phyloP scores from a whole-genome alignment of 2,797 vertebrate genomes.

The Diglossa cyanea region DNA sequence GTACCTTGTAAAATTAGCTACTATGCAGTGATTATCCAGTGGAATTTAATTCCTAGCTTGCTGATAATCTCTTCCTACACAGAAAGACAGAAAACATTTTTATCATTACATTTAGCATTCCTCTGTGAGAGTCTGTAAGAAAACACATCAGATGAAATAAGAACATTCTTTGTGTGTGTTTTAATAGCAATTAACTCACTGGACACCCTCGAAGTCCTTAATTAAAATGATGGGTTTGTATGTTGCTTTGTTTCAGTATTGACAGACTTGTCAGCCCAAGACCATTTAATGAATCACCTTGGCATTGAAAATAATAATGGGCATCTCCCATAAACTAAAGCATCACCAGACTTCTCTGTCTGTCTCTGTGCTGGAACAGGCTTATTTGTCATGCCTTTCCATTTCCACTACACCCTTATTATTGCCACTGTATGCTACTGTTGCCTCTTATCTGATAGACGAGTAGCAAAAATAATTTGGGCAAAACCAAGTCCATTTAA shows the following conservation, averaged over 20 bases:
- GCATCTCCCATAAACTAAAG: not conserved
- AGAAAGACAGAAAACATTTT: not conserved
- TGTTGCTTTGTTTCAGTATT: conserved; percentile 6
- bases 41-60: not conserved
- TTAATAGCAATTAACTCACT: conserved; percentile 23
- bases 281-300: conserved; percentile 5
- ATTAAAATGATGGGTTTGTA: not conserved
- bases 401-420: not conserved
- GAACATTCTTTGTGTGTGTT: not conserved
- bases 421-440: not conserved
- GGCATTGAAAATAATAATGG: not conserved
- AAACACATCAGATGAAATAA: not conserved
- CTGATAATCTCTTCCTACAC: not conserved
- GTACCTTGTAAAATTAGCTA: not conserved
- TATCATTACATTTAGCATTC: not conserved
- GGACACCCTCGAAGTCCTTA: not conserved
- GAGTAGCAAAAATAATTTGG: not conserved
- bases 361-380: not conserved
- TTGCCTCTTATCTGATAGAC: not conserved
- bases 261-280: not conserved
- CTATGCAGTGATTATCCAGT: not conserved
- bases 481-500: not conserved
- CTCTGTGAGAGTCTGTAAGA: not conserved
- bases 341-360: not conserved
- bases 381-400: not conserved